A percentile compares a stretch with the other conserved stretches of the same genome.
phyloP scores from a whole-genome alignment of 2,888 invertebrate species.

The Pherbina coryleti region DNA sequence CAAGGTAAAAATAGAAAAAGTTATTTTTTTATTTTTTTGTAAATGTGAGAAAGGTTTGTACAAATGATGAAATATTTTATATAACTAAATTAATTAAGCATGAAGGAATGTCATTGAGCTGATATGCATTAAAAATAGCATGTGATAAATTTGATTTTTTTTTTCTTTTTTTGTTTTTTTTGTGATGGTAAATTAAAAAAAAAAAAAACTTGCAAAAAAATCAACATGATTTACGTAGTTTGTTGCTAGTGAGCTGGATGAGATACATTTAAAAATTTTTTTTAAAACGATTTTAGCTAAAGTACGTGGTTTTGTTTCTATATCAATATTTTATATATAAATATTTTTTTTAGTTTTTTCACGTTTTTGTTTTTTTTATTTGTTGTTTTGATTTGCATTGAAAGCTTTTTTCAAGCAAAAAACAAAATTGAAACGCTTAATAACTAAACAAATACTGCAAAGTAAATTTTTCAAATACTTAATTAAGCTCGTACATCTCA shows the following conservation, averaged over 20 bases:
- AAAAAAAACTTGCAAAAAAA: background rate
- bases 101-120: constrained; percentile 32
- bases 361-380: background rate
- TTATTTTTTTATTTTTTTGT: no score
- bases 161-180: background rate
- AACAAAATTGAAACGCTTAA: constrained; percentile 5
- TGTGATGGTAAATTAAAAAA: background rate
- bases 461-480: background rate
- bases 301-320: background rate
- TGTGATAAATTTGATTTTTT: background rate
- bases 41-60: no score
- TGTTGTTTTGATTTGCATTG: background rate
- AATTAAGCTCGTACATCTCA: constrained; percentile 17
- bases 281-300: constrained; percentile 31
- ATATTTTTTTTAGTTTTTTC: background rate
- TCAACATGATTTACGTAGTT: background rate
- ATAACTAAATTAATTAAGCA: constrained; percentile 17
- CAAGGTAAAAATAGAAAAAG: background rate
- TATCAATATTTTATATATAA: background rate
- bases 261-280: constrained; percentile 22
- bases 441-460: constrained; percentile 33
- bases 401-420: background rate
- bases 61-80: background rate
- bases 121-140: constrained; percentile 22
- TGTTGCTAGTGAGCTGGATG: background rate